A percentile compares a stretch with the other conserved stretches of the same genome.
phyloP scores from a whole-genome alignment of 2,888 invertebrate genomes.

The Zaprionus bogoriensis region DNA sequence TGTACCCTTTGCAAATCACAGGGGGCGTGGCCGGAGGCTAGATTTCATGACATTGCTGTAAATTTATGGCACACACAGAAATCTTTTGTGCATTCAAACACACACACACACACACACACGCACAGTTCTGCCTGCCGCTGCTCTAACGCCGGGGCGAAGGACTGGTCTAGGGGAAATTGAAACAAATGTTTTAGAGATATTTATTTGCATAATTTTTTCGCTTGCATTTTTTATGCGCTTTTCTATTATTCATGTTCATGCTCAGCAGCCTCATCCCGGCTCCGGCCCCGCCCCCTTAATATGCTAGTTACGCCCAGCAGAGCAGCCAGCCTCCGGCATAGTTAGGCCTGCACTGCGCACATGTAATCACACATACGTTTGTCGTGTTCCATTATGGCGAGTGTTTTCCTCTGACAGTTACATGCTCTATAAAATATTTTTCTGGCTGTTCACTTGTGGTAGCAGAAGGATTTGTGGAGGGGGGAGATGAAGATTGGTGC shows the following conservation, averaged over 20 bases:
- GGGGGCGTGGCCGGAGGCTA: constrained; percentile 22
- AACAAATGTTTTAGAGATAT: constrained; percentile 75
- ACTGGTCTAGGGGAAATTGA: constrained; percentile 44
- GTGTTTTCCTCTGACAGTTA: neutral
- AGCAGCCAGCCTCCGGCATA: too few relatives aligned
- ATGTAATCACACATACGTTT: constrained; percentile 18
- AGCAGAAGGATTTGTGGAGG: too few relatives aligned
- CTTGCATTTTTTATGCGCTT: constrained; percentile 53
- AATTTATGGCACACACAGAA: constrained; percentile 65
- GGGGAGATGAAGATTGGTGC: too few relatives aligned
- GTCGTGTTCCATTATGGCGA: constrained; percentile 12
- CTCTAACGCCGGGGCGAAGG: neutral
- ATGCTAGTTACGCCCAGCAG: neutral
- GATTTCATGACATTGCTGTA: constrained; percentile 65
- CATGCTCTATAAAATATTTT: constrained; percentile 10
- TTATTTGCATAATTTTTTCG: constrained; percentile 69
- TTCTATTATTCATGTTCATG: constrained; percentile 57
- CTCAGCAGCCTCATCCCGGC: constrained; percentile 29
- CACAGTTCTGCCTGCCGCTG: neutral
- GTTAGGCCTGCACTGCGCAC: too few relatives aligned
- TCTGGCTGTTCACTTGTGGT: too few relatives aligned
- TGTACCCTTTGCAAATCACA: constrained; percentile 28
- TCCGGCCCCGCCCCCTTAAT: neutral
- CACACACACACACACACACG: neutral
- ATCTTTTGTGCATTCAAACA: constrained; percentile 55